Base-by-base conservation (phyloP, 2,797 vertebrate genomes). In the Silurus lanzhouensis region DNA sequence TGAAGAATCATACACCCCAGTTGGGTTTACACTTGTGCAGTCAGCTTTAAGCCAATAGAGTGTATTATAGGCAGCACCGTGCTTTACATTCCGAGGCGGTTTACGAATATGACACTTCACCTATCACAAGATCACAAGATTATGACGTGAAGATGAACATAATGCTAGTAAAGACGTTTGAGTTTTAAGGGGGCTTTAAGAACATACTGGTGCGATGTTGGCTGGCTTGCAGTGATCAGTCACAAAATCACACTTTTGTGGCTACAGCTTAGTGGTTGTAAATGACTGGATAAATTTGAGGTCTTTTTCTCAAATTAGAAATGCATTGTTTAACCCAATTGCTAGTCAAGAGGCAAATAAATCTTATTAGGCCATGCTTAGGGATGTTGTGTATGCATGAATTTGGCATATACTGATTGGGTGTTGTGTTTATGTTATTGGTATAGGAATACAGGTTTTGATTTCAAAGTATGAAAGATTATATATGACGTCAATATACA, bases 201-300 rank as follows among this genome's bases (percentile, higher is more conserved):
- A 57, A 61, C 20, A 5, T 78, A 20, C 20, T 3, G 5, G n/a
- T 44, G 64, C 17, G 38, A 81, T 66, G 20, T 84, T 82, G 66
- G 61, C 63, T 75, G 81, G 13, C 76, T 63, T 75, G 75, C 64
- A 82, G 10, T 52, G 48, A 52, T 52, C 48, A 52, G 83, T 82
- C 79, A 77, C 55, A 68, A 85, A 82, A 66, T 74, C 66, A 68
- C 7, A 63, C n/a, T 83, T 72, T 84, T 83, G 76, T 52, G 44
- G 88, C 81, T 84, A 77, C 71, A 90, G 90, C 87, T 88, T 86
- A 83, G 64, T 77, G 90, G 84, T 89, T 89, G 89, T 80, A 5
- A 31, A 82, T 86, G 89, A 88, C 92, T 61, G 91, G 92, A 89
- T 86, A 88, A 91, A 85, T 89, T 87, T 88, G 87, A 68, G 68